Base-by-base conservation (phyloP, 2,888 invertebrate genomes). In the Drosophila putrida region DNA sequence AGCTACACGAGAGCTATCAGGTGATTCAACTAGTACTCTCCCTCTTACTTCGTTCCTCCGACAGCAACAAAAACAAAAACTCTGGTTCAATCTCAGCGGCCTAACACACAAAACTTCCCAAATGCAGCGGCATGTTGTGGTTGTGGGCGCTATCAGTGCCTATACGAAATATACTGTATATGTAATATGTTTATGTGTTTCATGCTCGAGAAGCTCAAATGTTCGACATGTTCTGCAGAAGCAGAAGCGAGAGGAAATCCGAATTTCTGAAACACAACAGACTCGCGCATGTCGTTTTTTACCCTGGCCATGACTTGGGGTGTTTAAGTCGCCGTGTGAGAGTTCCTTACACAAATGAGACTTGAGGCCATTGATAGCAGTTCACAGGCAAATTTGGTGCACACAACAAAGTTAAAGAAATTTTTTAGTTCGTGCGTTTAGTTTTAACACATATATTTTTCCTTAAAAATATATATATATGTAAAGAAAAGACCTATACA, bases 131-230 rank as follows among this genome's bases (percentile, higher is more conserved):
- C 67, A 62, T 76, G 70, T 80, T 67, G 64, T 51, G 69, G 72
- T 76, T 64, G 62, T 44, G 61, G 63, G 51, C 51, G 68, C 53
- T 51, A 68, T 4, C 28, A 59, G 59, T 77, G 82, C 86, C 83
- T 82, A 82, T 82, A 74, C 80, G 83, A 71, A 80, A 77, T 72
- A 63, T 74, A 60, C 39, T 27, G 41, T 71, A 61, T 43, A 66
- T 20, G 13, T 28, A 15, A 25, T 20, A 36, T 28, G 27, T 25
- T 11, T 20, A 35, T 55, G 44, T 35, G 44, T 43, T 47, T 9
- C 46, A 20, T 27, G 57, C 27, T 28, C 13, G 36, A 41, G 31
- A 41, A 13, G 41, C 15, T 50, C 35, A 31, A 44, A 54, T 59
- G 36, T 39, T 60, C 51, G 35, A 60, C 71, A 64, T 64, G 57